Base-by-base conservation (phyloP, 2,113 vertebrate genomes). In the Oncorhynchus masou region DNA sequence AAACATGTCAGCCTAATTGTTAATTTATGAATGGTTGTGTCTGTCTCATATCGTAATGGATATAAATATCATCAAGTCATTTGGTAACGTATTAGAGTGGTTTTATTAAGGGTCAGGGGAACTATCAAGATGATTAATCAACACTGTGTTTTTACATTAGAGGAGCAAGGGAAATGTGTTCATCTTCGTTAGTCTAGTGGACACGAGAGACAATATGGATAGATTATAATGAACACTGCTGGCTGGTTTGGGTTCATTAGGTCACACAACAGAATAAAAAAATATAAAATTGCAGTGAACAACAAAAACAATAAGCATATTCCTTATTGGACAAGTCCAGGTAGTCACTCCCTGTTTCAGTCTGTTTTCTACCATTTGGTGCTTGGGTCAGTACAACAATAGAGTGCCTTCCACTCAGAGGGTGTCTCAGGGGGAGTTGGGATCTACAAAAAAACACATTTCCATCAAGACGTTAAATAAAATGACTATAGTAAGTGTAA, bases 1-100 rank as follows among this genome's bases (percentile, higher is more conserved):
- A 69, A 83, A 45, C 84, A 81, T 69, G 80, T 83, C 86, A 71
- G 71, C 57, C 74, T 77, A n/a, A 70, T 74, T 75, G 77, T 77
- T 82, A 64, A 57, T 70, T 73, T 81, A 78, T 59, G 45, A 74
- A 49, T 62, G 81, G 39, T 13, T 73, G 19, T 54, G 62, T 79
- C 73, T 70, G 51, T 54, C 15, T 54, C 51, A 54, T 16, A 45
- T 45, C 39, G 68, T 34, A 12, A 31, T 60, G 48, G 54, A 79
- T 75, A 60, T 27, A 49, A 81, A 57, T 7, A 69, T 73, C 68
- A 70, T 19, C 27, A 67, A 39, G 48, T 29, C 57, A 31, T 73
- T 70, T 75, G 70, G 79, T 59, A 75, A 22, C 34, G 66, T 71
- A 73, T 76, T 68, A 27, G 4, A 68, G 19, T 20, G 19, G 3